phyloP scores from a whole-genome alignment of 2,888 invertebrate species.

The Drosophila helvetica region DNA sequence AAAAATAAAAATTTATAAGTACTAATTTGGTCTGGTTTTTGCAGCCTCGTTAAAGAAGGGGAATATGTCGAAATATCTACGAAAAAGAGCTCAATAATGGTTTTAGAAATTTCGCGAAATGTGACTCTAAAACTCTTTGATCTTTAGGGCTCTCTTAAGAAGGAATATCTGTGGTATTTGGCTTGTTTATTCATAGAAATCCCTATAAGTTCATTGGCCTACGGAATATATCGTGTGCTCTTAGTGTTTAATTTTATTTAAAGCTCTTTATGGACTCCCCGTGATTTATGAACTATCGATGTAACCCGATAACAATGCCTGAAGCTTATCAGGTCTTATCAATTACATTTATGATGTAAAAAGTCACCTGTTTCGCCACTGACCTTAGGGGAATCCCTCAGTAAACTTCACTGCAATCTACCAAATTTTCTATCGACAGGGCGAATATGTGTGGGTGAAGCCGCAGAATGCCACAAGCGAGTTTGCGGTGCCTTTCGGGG shows the following conservation, averaged over 20 bases:
- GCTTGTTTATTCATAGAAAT: not conserved
- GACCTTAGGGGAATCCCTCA: constrained; percentile 13
- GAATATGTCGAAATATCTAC: not conserved
- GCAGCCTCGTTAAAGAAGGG: not conserved
- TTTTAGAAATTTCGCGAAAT: not conserved
- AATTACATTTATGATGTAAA: not conserved
- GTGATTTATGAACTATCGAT: not conserved
- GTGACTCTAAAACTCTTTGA: too few relatives aligned
- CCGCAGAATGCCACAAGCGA: constrained; percentile 88
- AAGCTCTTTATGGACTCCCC: constrained; percentile 2
- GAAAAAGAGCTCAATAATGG: not conserved
- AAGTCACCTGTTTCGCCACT: not conserved
- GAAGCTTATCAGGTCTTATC: not conserved
- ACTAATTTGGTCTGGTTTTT: not conserved
- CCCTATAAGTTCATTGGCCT: not conserved
- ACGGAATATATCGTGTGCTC: not conserved
- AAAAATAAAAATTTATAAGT: constrained; percentile 1
- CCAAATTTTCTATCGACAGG: constrained; percentile 84
- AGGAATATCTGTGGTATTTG: too few relatives aligned
- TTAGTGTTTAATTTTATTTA: not conserved
- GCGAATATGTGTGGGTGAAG: constrained; percentile 95
- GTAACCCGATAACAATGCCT: not conserved
- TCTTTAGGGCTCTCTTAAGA: too few relatives aligned
- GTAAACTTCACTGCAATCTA: constrained; percentile 12
- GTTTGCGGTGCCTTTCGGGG: constrained; percentile 94